These are phyloP conservation scores for Lithophane socia DNA, from an alignment of 2,888 invertebrate genomes.

Conservation along the genomic window DNA sequence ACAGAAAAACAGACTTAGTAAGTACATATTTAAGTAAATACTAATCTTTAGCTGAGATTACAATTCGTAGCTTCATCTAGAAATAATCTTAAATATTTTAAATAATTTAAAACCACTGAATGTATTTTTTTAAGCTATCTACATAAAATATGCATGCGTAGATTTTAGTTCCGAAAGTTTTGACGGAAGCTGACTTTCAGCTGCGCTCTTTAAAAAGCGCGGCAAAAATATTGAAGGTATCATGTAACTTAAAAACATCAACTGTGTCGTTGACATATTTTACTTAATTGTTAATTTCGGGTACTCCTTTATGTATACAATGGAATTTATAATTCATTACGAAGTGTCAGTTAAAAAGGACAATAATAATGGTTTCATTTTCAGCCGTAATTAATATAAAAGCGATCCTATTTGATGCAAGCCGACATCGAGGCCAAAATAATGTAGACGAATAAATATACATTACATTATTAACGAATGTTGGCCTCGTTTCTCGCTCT, in stretches of 20 bases:
- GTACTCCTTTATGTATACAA: constrained; percentile 32
- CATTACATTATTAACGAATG: constrained; percentile 91
- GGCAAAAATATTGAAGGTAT: constrained; percentile 27
- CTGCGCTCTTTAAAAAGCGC: constrained; percentile 39
- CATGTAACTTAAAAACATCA: constrained; percentile 1
- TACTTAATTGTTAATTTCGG: constrained; percentile 18
- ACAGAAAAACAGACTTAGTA: constrained; percentile 84
- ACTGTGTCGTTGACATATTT: constrained; percentile 1
- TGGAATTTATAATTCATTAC: constrained; percentile 61
- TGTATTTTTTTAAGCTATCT: background rate
- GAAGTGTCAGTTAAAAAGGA: constrained; percentile 65
- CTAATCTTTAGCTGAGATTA: constrained; percentile 39
- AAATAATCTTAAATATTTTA: background rate
- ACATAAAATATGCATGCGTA: constrained; percentile 23
- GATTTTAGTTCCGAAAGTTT: constrained; percentile 47
- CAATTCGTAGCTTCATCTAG: constrained; percentile 9
- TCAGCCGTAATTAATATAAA: constrained; percentile 77
- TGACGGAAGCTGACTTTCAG: constrained; percentile 28
- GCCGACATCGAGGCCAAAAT: constrained; percentile 83
- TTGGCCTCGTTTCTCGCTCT: constrained; percentile 90
- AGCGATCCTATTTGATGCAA: constrained; percentile 80
- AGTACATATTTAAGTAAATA: constrained; percentile 71
- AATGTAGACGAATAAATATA: constrained; percentile 89
- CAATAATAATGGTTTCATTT: constrained; percentile 71
- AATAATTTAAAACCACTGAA: background rate